Conservation (phyloP, 2,888 invertebrate genomes). For the Lochmaea crataegi region DNA sequence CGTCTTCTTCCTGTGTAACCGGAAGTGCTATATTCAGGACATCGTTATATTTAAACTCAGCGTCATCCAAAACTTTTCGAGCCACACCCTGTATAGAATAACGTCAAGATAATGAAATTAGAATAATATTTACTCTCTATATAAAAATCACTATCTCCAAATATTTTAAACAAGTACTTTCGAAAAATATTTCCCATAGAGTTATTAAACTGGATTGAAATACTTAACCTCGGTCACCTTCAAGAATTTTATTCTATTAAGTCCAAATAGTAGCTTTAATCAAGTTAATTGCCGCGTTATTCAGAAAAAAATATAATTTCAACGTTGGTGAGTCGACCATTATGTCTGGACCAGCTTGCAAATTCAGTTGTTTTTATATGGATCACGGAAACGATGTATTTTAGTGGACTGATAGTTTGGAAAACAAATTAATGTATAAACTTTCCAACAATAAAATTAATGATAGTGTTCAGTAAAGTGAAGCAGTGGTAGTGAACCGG, state of each 20-base stretch:
- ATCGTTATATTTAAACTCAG: too few species aligned
- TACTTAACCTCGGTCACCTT: conserved; percentile 17
- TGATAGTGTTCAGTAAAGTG: not conserved
- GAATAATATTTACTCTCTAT: too few species aligned
- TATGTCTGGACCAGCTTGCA: not conserved
- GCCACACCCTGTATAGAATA: too few species aligned
- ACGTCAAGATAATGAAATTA: too few species aligned
- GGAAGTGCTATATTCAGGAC: too few species aligned
- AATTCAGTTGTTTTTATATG: not conserved
- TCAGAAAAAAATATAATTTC: not conserved
- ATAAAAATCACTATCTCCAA: too few species aligned
- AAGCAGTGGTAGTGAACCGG: not conserved
- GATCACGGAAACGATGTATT: too few species aligned
- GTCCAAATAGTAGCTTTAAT: not conserved
- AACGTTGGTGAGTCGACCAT: not conserved
- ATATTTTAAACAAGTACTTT: not conserved
- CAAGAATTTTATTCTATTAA: conserved; percentile 14
- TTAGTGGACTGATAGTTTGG: too few species aligned
- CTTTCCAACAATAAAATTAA: too few species aligned
- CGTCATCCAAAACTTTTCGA: too few species aligned
- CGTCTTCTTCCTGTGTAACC: too few species aligned
- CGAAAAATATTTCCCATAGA: not conserved
- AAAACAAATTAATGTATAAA: too few species aligned
- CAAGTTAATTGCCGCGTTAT: conserved; percentile 5
- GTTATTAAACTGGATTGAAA: conserved; percentile 16